phyloP scores from a whole-genome alignment of 2,888 invertebrate species.

The Cryptocheilus praepositus region DNA sequence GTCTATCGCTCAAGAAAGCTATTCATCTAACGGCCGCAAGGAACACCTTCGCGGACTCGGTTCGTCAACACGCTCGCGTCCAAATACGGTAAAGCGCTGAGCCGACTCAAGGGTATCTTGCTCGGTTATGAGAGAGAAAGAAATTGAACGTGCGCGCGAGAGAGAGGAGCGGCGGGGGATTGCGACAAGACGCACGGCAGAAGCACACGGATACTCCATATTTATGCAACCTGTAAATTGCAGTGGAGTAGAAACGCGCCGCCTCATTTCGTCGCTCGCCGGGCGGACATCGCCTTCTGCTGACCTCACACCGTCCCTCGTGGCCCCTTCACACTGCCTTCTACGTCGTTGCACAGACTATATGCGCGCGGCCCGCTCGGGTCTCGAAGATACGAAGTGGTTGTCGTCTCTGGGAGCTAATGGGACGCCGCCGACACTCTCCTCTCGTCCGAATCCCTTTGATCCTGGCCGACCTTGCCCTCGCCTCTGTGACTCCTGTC shows the following conservation, averaged over 20 bases:
- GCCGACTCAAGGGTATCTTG: no score
- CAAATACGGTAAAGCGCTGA: no score
- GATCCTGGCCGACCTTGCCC: slow-evolving; percentile 69
- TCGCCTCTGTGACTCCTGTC: slow-evolving; percentile 61
- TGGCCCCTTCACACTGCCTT: not conserved
- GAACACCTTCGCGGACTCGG: no score
- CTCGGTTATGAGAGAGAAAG: no score
- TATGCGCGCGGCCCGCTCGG: slow-evolving; percentile 28
- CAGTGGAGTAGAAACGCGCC: not conserved
- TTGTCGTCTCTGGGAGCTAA: slow-evolving; percentile 68
- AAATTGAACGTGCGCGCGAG: no score
- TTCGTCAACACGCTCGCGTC: no score
- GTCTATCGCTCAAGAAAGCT: no score
- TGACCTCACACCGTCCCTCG: not conserved
- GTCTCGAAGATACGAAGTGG: slow-evolving; percentile 58
- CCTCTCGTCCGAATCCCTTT: slow-evolving; percentile 60
- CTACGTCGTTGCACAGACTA: slow-evolving; percentile 22
- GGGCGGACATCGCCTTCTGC: slow-evolving; percentile 5
- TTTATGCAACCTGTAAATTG: slow-evolving; percentile 2
- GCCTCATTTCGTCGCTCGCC: not conserved
- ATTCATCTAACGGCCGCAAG: no score
- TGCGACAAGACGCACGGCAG: no score
- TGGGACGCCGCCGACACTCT: slow-evolving; percentile 65
- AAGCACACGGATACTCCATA: slow-evolving; percentile 4
- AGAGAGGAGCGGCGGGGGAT: no score